Evolutionary conservation across 2,888 invertebrate species (phyloP).

Genomic region (Micoletzkya japonica): DNA sequence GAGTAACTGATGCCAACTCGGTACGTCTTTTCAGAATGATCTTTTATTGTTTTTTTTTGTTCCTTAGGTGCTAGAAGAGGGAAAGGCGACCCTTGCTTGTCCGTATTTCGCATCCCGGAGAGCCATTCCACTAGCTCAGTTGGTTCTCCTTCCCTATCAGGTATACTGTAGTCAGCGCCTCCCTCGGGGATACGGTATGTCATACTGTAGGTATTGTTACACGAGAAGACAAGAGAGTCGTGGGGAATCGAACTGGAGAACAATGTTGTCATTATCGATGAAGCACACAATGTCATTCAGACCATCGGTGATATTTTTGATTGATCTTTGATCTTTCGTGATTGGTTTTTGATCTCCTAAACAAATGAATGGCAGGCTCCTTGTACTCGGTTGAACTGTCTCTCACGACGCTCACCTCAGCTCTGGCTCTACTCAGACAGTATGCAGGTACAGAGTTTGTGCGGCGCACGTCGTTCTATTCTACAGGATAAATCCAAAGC

Average conservation of each 20-base stretch:
- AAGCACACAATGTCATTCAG: constrained; percentile 92
- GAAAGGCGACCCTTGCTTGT: constrained; percentile 78
- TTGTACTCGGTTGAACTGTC: constrained; percentile 45
- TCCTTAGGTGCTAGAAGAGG: constrained; percentile 65
- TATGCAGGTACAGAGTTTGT: constrained; percentile 29
- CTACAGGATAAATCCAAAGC: not conserved
- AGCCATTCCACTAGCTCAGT: constrained; percentile 81
- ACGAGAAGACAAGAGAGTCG: constrained; percentile 77
- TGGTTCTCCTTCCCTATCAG: constrained; percentile 67
- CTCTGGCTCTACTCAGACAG: constrained; percentile 41
- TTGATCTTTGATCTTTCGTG: not conserved
- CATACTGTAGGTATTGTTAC: constrained; percentile 75
- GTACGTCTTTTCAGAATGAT: not conserved
- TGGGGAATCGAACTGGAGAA: constrained; percentile 75
- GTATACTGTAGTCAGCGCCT: constrained; percentile 16
- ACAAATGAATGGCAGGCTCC: constrained; percentile 29
- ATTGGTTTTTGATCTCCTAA: not conserved
- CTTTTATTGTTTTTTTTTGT: not conserved
- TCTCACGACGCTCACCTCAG: constrained; percentile 34
- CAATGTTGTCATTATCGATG: constrained; percentile 85
- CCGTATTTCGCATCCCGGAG: constrained; percentile 88
- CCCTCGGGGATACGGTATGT: not conserved
- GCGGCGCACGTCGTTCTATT: not conserved
- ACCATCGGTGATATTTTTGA: constrained; percentile 85
- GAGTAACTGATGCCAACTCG: constrained; percentile 19